A percentile compares a stretch with the other conserved stretches of the same genome.
phyloP scores from a whole-genome alignment of 2,888 invertebrate genomes.

The Drosophila monieri region DNA sequence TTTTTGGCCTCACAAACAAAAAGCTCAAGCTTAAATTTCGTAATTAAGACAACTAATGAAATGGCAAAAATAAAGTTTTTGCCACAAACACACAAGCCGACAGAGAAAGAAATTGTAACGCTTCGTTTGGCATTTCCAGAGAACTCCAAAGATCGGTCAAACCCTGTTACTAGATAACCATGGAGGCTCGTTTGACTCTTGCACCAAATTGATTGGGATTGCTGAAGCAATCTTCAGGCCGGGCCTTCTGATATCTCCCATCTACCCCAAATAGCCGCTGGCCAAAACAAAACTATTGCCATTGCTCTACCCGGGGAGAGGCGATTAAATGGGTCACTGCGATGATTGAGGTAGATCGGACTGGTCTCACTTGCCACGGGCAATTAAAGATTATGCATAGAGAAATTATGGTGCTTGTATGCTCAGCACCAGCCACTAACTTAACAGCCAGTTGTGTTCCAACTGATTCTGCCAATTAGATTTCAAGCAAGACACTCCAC shows the following conservation, averaged over 20 bases:
- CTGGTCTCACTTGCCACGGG: background rate
- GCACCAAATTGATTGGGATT: slow-evolving; percentile 10
- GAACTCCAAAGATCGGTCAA: slow-evolving; percentile 5
- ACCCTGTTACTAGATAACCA: slow-evolving; percentile 10
- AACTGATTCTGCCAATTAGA: too few species aligned
- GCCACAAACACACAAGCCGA: slow-evolving; percentile 8
- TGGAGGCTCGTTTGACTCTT: slow-evolving; percentile 33
- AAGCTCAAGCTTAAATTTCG: slow-evolving; percentile 20
- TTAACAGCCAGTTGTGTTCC: too few species aligned
- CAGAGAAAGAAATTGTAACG: slow-evolving; percentile 31
- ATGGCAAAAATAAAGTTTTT: slow-evolving; percentile 25
- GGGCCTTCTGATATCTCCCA: slow-evolving; percentile 13
- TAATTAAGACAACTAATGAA: slow-evolving; percentile 36
- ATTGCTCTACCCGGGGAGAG: slow-evolving; percentile 53
- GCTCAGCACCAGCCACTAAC: too few species aligned
- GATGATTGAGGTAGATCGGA: slow-evolving; percentile 29
- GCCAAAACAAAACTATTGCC: slow-evolving; percentile 53
- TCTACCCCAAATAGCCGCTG: slow-evolving; percentile 44
- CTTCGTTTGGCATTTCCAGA: slow-evolving; percentile 33
- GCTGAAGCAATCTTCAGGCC: slow-evolving; percentile 38
- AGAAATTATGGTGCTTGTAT: too few species aligned
- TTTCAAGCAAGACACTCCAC: background rate
- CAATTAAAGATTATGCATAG: slow-evolving; percentile 15
- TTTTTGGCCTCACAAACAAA: slow-evolving; percentile 23
- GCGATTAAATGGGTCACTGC: slow-evolving; percentile 59